These are phyloP conservation scores for Clostera curtula DNA, from an alignment of 2,888 invertebrate species.

Conservation along the genomic window DNA sequence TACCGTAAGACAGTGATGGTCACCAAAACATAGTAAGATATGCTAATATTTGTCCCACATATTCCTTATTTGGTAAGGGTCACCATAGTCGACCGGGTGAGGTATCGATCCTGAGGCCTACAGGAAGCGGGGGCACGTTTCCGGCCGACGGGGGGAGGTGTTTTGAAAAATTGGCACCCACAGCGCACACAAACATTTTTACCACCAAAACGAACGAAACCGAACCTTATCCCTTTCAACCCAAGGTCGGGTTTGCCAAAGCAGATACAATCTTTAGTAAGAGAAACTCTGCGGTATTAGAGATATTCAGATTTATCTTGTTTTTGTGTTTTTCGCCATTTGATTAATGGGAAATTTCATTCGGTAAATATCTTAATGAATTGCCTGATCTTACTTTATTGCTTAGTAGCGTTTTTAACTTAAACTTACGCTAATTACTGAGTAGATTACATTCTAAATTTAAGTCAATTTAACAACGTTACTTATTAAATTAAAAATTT, in stretches of 20 bases:
- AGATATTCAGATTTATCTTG: conserved; percentile 38
- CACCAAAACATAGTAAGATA: conserved; percentile 4
- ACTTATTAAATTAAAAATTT: no score
- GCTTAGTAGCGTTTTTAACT: no score
- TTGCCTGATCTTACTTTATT: conserved; percentile 5
- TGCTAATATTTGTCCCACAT: conserved; percentile 22
- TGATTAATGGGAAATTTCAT: conserved; percentile 9
- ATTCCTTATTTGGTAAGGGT: conserved; percentile 40
- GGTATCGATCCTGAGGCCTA: conserved; percentile 66
- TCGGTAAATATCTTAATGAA: conserved; percentile 12
- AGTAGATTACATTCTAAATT: no score
- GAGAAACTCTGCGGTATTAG: conserved; percentile 27
- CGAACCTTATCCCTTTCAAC: conserved; percentile 25
- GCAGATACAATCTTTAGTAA: conserved; percentile 16
- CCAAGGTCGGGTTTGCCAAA: conserved; percentile 22
- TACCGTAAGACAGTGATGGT: background rate
- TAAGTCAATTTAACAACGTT: no score
- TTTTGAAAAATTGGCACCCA: conserved; percentile 73
- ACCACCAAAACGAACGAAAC: conserved; percentile 29
- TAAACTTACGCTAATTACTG: no score
- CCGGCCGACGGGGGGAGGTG: conserved; percentile 52
- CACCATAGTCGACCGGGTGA: conserved; percentile 49
- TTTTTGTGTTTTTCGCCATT: conserved; percentile 28
- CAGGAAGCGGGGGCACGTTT: conserved; percentile 61
- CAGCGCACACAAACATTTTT: conserved; percentile 40